A percentile compares a stretch with the other conserved stretches of the same genome.
Evolutionary conservation across 2,888 invertebrate species (phyloP).

Genomic region (Rhodophaea formosa): DNA sequence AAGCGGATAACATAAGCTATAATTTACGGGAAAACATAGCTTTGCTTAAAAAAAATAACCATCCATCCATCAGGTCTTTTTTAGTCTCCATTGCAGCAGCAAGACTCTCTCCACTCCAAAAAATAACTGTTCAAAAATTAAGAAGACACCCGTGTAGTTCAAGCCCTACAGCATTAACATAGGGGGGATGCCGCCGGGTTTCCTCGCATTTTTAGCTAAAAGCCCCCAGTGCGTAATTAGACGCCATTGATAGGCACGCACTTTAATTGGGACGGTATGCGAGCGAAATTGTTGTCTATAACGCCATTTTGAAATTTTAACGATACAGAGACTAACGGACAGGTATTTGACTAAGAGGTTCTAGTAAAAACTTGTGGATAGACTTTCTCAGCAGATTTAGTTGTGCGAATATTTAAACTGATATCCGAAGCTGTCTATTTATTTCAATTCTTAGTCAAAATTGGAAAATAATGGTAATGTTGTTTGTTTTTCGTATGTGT

Average conservation of each 20-base stretch:
- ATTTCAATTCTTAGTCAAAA: no score
- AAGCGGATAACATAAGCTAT: no score
- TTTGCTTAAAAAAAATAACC: no score
- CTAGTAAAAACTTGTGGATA: not conserved
- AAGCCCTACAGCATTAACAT: slow-evolving; percentile 55
- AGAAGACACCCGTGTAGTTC: not conserved
- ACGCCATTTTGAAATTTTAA: slow-evolving; percentile 7
- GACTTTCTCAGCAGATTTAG: no score
- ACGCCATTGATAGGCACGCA: slow-evolving; percentile 18
- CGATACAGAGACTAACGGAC: not conserved
- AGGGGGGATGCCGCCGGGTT: slow-evolving; percentile 50
- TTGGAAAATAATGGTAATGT: no score
- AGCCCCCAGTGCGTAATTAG: slow-evolving; percentile 36
- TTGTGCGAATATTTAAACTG: no score
- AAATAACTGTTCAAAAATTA: not conserved
- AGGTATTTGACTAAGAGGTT: not conserved
- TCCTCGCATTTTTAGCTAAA: slow-evolving; percentile 54
- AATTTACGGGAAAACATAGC: no score
- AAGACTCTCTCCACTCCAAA: no score
- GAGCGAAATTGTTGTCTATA: slow-evolving; percentile 6
- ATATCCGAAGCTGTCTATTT: no score
- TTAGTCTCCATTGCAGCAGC: no score
- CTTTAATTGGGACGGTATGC: slow-evolving; percentile 38
- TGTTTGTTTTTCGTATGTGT: no score
- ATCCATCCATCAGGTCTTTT: no score